These are phyloP conservation scores for Rhyacichthys aspro DNA, from an alignment of 2,797 vertebrate genomes.

Conservation along the genomic window DNA sequence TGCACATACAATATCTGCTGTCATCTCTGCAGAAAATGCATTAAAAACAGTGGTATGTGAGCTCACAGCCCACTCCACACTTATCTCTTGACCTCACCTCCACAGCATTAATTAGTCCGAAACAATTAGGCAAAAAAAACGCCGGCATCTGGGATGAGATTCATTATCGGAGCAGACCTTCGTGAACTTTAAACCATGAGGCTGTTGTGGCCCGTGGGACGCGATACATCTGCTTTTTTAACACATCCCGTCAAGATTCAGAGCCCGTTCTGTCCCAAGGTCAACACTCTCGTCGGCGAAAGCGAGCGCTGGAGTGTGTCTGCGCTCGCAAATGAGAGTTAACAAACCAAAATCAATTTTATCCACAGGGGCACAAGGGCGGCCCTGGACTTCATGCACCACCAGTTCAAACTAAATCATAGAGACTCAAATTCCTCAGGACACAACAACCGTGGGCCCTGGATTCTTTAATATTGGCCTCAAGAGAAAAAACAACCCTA, in stretches of 20 bases:
- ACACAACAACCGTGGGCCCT: conserved; percentile 14
- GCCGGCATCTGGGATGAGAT: conserved; percentile 50
- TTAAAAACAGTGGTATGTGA: conserved; percentile 1
- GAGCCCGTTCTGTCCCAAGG: conserved; percentile 49
- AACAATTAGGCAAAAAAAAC: conserved; percentile 52
- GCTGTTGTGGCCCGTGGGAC: conserved; percentile 31
- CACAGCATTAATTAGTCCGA: conserved; percentile 43
- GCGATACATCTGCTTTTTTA: conserved; percentile 31
- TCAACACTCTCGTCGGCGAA: conserved; percentile 50
- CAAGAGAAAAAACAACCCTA: not conserved
- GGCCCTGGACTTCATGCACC: conserved; percentile 40
- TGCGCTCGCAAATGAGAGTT: conserved; percentile 53
- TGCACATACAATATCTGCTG: no score
- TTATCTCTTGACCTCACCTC: conserved; percentile 40
- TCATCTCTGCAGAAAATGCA: no score
- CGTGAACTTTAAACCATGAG: not conserved
- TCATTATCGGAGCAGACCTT: conserved; percentile 54
- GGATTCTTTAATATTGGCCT: conserved; percentile 3
- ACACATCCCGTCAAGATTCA: conserved; percentile 46
- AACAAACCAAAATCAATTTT: conserved; percentile 66
- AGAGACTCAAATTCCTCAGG: conserved; percentile 10
- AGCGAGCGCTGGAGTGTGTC: conserved; percentile 41
- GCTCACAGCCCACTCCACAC: conserved; percentile 5
- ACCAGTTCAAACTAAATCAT: conserved; percentile 27
- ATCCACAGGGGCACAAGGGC: conserved; percentile 32